Conservation (phyloP, 2,888 invertebrate species). For the Meteorus cinctellus region DNA sequence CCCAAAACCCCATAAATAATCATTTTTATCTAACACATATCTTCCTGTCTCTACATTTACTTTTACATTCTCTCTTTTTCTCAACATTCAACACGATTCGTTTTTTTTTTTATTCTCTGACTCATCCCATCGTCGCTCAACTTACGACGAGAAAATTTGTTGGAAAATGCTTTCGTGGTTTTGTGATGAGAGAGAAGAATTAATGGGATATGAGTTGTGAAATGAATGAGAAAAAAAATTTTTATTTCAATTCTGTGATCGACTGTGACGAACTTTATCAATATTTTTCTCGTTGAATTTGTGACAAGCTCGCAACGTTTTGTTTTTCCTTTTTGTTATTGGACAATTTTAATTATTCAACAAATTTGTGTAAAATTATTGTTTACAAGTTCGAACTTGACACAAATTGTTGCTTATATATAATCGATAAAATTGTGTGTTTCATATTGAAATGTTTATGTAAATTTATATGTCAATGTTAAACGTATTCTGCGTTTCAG, state of each 20-base stretch:
- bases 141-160: not conserved
- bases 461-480: slow-evolving; percentile 32
- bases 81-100: not conserved
- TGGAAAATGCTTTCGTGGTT: slow-evolving; percentile 2
- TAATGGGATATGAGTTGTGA: not conserved
- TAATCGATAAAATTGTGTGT: not conserved
- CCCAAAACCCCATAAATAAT: slow-evolving; percentile 22
- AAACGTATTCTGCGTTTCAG: slow-evolving; percentile 57
- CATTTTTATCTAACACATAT: slow-evolving; percentile 5
- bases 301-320: slow-evolving; percentile 1
- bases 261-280: slow-evolving; percentile 17
- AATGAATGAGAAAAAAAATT: slow-evolving; percentile 9
- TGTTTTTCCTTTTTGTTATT: slow-evolving; percentile 17
- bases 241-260: not conserved
- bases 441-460: not conserved
- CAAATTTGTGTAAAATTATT: no score
- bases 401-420: not conserved
- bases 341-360: no score
- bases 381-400: not conserved
- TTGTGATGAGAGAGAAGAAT: slow-evolving; percentile 12
- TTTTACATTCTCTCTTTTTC: not conserved
- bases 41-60: not conserved
- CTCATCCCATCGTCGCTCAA: not conserved
- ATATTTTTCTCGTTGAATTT: slow-evolving; percentile 19
- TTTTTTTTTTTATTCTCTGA: not conserved